Base-by-base conservation (phyloP, 2,797 vertebrate genomes). In the Smutsia gigantea region DNA sequence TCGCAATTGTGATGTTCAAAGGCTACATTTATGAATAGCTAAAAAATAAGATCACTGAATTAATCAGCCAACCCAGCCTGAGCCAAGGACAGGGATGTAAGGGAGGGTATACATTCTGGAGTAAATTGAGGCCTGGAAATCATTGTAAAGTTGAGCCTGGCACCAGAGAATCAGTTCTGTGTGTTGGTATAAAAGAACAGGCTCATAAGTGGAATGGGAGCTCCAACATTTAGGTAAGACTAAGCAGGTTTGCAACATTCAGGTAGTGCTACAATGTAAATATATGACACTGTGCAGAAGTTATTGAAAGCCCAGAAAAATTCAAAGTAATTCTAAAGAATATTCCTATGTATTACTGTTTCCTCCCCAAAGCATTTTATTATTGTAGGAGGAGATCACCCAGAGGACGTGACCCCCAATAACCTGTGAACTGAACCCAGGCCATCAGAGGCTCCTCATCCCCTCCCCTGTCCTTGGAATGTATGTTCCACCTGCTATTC, bases 21-120 rank as follows among this genome's bases (percentile, higher is more conserved):
- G 49, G 11, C 74, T 81, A 7, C 31, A 63, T 69, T 87, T 84
- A 34, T 15, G 75, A 61, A 39, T 10, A 29, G n/a, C 66, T 51
- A n/a, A 84, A 84, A 87, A 94, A 42, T 64, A 79, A 92, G 37
- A 92, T 51, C 14, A 31, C 94, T 39, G 42, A 91, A 88, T 61
- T 82, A 93, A 93, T 66, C 64, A 68, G 19, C 39, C 34, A 53
- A 18, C 13, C 4, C 29, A 82, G 49, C 17, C 34, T 46, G 66
- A 85, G 90, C 72, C 57, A 92, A 84, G 34, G 55, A 42, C 51
- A 31, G 15, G 9, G 29, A 13, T 37, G 6, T 12, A 83, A 37
- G 57, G 39, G 69, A 51, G 37, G 27, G 37, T 49, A 46, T 55
- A 1, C 10, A 61, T 46, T 51, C 14, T 91, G 5, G 59, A 88